Evolutionary conservation across 2,797 vertebrate genomes (phyloP).

Genomic region (Alcedo quadribrachys): DNA sequence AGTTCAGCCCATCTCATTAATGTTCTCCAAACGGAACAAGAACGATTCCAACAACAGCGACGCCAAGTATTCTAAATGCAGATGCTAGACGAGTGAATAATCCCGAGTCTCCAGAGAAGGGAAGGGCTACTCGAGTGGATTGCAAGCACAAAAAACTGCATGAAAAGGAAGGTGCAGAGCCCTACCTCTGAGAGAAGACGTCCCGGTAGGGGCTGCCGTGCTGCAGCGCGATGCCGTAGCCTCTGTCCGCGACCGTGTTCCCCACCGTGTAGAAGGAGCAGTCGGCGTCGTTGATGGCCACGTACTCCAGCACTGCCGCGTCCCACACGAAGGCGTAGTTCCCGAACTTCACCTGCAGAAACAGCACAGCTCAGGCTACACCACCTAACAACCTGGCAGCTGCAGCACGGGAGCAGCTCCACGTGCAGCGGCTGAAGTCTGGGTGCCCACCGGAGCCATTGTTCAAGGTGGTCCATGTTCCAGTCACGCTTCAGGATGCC

Average conservation of each 20-base stretch:
- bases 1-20: background rate
- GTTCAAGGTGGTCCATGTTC: background rate
- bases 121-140: background rate
- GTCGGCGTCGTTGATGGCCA: conserved; percentile 95
- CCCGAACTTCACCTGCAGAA: conserved; percentile 90
- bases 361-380: background rate
- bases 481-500: background rate
- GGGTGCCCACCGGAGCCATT: rapidly evolving
- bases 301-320: conserved; percentile 93
- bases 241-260: conserved; percentile 90
- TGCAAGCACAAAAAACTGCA: background rate
- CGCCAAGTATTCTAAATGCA: background rate
- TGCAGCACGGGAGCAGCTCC: background rate
- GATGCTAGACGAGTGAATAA: background rate
- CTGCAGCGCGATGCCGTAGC: conserved; percentile 96
- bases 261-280: conserved; percentile 94
- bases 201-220: conserved; percentile 98
- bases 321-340: conserved; percentile 98
- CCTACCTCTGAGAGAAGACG: conserved; percentile 96
- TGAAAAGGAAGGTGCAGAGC: background rate
- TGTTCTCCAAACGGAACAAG: background rate
- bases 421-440: background rate
- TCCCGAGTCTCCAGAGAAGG: background rate
- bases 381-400: background rate
- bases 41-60: background rate